phyloP scores from a whole-genome alignment of 2,888 invertebrate species.

The Therioaphis trifolii region DNA sequence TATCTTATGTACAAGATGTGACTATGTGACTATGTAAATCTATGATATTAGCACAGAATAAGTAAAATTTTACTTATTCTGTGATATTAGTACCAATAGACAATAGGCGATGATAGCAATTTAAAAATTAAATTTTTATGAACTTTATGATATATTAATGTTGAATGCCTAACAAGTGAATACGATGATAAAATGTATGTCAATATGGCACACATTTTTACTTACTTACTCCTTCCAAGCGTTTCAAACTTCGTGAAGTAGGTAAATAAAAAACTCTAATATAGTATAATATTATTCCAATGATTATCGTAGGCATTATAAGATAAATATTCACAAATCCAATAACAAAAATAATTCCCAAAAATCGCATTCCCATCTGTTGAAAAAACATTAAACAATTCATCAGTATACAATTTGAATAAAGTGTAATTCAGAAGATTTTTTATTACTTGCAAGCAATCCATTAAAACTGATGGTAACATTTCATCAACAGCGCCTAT shows the following conservation, averaged over 20 bases:
- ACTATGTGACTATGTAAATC: too few species aligned
- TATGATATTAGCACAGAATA: too few species aligned
- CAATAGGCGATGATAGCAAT: too few species aligned
- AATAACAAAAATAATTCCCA: slow-evolving; percentile 81
- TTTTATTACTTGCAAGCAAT: slow-evolving; percentile 70
- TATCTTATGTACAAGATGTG: too few species aligned
- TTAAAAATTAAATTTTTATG: neutral
- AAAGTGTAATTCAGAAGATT: neutral
- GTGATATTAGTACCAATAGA: too few species aligned
- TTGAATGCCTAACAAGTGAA: neutral
- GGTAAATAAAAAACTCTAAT: slow-evolving; percentile 81
- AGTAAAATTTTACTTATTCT: too few species aligned
- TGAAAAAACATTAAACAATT: slow-evolving; percentile 66
- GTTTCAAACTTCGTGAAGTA: slow-evolving; percentile 84
- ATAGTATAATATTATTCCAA: slow-evolving; percentile 81
- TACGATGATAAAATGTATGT: neutral
- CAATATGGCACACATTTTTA: neutral
- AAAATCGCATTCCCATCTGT: slow-evolving; percentile 82
- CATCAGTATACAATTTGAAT: neutral
- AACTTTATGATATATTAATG: neutral
- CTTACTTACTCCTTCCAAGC: slow-evolving; percentile 84
- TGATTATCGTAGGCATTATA: slow-evolving; percentile 77
- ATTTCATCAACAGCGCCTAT: slow-evolving; percentile 78
- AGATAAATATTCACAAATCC: slow-evolving; percentile 81
- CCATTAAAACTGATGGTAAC: slow-evolving; percentile 74